phyloP scores from a whole-genome alignment of 37 sponge, comb jelly and placozoan genomes.

The Eunapius fragilis region DNA sequence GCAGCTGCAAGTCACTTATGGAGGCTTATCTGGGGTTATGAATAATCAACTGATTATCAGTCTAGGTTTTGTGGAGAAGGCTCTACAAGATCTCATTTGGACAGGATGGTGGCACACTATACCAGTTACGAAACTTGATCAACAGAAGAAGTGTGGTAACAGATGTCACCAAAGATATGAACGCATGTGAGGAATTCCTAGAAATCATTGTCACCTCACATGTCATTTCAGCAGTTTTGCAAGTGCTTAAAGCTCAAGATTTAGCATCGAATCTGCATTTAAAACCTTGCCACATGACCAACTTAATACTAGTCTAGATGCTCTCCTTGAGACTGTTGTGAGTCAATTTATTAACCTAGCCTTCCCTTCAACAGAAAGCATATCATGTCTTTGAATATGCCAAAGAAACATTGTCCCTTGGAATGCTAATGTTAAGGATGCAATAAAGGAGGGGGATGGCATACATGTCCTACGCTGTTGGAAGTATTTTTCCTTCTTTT shows the following conservation, averaged over 20 bases:
- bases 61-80: constrained; percentile 34
- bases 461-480: constrained; percentile 13
- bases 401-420: not conserved
- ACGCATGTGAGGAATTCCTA: constrained; percentile 47
- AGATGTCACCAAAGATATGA: constrained; percentile 2
- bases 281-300: not conserved
- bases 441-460: constrained; percentile 34
- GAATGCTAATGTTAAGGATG: constrained; percentile 20
- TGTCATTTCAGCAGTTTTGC: constrained; percentile 40
- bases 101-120: constrained; percentile 8
- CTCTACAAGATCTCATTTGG: constrained; percentile 6
- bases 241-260: not conserved
- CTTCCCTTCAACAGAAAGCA: not conserved
- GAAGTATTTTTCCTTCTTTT: constrained; percentile 5
- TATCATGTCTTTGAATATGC: constrained; percentile 17
- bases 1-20: not conserved
- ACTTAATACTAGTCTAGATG: not conserved
- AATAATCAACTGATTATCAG: not conserved
- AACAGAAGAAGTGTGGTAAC: constrained; percentile 37
- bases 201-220: not conserved
- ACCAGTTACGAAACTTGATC: constrained; percentile 44
- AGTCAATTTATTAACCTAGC: not conserved
- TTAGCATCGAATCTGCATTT: not conserved
- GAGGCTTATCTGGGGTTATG: not conserved
- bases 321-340: not conserved